Conservation (phyloP, 2,113 vertebrate species). For the Anser cygnoides region DNA sequence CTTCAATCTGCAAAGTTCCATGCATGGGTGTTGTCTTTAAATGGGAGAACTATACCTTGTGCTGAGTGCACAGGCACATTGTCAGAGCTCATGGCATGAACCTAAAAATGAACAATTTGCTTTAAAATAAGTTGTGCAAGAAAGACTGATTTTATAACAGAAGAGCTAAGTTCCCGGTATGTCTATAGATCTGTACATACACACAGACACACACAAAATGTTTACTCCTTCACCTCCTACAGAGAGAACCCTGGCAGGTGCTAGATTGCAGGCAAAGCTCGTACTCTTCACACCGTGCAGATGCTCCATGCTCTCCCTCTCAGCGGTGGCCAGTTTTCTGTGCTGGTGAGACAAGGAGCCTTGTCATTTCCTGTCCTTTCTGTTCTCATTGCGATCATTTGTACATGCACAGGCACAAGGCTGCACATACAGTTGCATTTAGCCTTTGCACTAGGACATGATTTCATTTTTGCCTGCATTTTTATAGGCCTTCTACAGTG, state of each 20-base stretch:
- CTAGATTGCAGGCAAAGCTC: background rate
- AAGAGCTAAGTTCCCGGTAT: background rate
- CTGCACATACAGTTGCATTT: background rate
- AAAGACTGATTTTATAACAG: background rate
- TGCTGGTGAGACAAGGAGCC: background rate
- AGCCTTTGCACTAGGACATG: background rate
- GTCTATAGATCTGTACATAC: fast-evolving
- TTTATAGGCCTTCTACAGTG: background rate
- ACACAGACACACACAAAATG: background rate
- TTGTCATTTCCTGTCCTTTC: background rate
- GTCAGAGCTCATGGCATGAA: background rate
- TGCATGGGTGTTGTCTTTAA: background rate
- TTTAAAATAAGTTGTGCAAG: background rate
- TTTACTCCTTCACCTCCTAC: background rate
- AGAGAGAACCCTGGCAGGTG: background rate
- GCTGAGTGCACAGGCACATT: background rate
- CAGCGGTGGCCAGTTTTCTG: background rate
- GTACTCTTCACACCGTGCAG: background rate
- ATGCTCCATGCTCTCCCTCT: background rate
- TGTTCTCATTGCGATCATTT: fast-evolving
- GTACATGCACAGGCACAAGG: background rate
- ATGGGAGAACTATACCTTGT: background rate
- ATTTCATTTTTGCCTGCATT: background rate
- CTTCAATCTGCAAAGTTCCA: background rate
- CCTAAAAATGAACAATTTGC: background rate